Conservation (phyloP, 2,888 invertebrate species). For the Patella caerulea region DNA sequence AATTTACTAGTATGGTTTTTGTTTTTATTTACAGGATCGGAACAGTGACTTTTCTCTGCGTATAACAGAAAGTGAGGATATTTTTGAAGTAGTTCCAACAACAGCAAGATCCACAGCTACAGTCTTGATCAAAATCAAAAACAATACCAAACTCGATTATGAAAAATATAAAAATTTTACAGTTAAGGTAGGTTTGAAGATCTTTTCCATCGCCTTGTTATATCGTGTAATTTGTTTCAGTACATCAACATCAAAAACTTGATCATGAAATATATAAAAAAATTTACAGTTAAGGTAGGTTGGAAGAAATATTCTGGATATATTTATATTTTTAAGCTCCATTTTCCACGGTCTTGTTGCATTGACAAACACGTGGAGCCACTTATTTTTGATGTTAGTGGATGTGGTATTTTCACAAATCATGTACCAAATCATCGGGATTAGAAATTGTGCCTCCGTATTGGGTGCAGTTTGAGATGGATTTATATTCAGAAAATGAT, state of each 20-base stretch:
- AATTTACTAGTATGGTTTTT: background rate
- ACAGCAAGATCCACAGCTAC: slow-evolving; percentile 24
- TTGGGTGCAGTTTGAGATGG: too few species aligned
- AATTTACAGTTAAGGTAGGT: slow-evolving; percentile 16
- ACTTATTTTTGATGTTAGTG: too few species aligned
- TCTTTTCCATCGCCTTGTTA: too few species aligned
- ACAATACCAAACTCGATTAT: slow-evolving; percentile 29
- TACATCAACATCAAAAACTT: background rate
- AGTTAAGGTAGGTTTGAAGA: slow-evolving; percentile 6
- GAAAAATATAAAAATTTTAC: slow-evolving; percentile 24
- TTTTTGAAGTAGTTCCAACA: slow-evolving; percentile 32
- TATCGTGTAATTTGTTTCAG: too few species aligned
- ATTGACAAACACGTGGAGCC: too few species aligned
- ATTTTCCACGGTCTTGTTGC: too few species aligned
- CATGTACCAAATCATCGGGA: too few species aligned
- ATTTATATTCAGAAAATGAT: too few species aligned
- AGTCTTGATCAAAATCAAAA: slow-evolving; percentile 25
- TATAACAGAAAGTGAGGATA: slow-evolving; percentile 16
- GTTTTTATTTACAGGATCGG: slow-evolving; percentile 20
- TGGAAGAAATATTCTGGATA: too few species aligned
- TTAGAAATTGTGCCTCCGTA: too few species aligned
- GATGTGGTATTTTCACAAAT: too few species aligned
- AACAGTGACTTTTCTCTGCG: slow-evolving; percentile 30
- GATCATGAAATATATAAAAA: slow-evolving; percentile 31
- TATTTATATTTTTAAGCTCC: too few species aligned